phyloP scores from a whole-genome alignment of 2,113 vertebrate genomes.

The Tyrannus savana region DNA sequence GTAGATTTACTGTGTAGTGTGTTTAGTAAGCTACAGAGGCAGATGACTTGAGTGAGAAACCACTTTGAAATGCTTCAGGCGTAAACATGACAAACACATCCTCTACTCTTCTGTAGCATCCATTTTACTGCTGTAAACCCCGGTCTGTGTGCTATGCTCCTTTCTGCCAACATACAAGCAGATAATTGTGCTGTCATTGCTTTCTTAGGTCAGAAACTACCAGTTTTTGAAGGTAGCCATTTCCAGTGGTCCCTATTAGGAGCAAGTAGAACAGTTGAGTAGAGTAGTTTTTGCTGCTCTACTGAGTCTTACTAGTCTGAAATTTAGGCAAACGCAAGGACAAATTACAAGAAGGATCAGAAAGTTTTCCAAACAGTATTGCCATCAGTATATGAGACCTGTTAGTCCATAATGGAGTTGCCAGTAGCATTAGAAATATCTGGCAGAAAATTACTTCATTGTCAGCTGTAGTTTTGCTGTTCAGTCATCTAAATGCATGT shows the following conservation, averaged over 20 bases:
- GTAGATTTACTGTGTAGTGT: slow-evolving; percentile 12
- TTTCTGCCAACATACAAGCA: background rate
- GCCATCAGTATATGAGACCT: background rate
- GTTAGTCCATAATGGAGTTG: background rate
- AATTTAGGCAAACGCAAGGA: background rate
- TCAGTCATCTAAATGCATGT: background rate
- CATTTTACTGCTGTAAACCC: background rate
- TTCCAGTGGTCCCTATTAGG: background rate
- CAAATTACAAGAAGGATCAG: background rate
- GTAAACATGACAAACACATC: background rate
- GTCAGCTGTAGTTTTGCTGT: background rate
- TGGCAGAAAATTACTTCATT: background rate
- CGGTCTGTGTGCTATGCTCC: background rate
- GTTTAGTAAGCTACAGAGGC: background rate
- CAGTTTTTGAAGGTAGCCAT: background rate
- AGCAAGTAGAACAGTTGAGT: background rate
- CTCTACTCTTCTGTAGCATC: background rate
- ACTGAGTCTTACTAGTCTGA: background rate
- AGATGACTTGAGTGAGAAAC: background rate
- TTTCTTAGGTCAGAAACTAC: background rate
- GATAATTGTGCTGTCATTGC: background rate
- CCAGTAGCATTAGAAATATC: background rate
- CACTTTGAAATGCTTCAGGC: slow-evolving; percentile 3
- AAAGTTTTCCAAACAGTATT: background rate
- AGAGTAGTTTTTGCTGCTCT: background rate